These are phyloP conservation scores for Petrolisthes cinctipes DNA, from an alignment of 2,888 invertebrate species.

Conservation along the genomic window DNA sequence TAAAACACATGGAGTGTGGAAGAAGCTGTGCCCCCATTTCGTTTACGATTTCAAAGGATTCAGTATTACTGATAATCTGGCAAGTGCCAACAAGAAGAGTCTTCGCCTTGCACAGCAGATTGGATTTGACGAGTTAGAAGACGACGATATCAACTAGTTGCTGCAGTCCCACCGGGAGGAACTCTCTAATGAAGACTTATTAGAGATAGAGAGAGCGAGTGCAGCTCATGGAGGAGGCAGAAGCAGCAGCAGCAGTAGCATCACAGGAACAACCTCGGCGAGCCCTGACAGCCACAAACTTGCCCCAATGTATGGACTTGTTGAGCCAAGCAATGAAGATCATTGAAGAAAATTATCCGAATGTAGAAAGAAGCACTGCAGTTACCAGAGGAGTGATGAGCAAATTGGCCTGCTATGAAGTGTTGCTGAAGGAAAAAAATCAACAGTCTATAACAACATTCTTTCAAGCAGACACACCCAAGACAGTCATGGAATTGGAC, in stretches of 20 bases:
- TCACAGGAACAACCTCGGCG: constrained; percentile 5
- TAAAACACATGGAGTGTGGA: no score
- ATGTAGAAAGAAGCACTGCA: constrained; percentile 11
- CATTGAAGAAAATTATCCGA: constrained; percentile 15
- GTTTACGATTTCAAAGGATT: background rate
- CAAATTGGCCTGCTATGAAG: constrained; percentile 26
- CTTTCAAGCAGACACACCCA: no score
- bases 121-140: constrained; percentile 8
- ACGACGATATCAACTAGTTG: constrained; percentile 11
- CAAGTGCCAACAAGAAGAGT: constrained; percentile 1
- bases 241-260: constrained; percentile 4
- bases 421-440: background rate
- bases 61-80: constrained; percentile 24
- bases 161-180: constrained; percentile 19
- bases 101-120: constrained; percentile 22
- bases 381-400: constrained; percentile 24
- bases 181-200: constrained; percentile 8
- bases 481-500: no score
- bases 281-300: constrained; percentile 10
- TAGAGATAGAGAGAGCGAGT: constrained; percentile 1
- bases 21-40: no score
- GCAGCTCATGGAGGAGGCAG: constrained; percentile 18
- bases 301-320: constrained; percentile 12
- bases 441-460: no score
- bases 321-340: no score